These are phyloP conservation scores for Phodopus roborovskii DNA, from an alignment of 2,113 vertebrate species.

Conservation along the genomic window DNA sequence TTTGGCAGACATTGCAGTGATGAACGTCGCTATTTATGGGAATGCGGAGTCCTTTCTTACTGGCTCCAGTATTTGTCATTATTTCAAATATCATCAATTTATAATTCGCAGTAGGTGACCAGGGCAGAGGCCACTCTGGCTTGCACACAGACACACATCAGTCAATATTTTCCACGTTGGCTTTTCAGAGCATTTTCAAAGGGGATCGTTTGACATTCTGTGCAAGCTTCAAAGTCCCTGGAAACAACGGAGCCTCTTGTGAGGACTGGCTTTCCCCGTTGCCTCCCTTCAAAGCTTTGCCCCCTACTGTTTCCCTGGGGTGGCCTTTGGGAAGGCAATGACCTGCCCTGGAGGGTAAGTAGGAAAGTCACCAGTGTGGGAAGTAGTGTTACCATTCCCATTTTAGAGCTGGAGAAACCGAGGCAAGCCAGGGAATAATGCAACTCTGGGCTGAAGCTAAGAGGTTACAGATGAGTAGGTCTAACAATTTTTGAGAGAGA, in stretches of 20 bases:
- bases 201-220: background rate
- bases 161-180: background rate
- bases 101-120: background rate
- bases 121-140: conserved; percentile 32
- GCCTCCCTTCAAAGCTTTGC: background rate
- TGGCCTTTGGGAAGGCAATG: background rate
- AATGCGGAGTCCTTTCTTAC: background rate
- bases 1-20: conserved; percentile 37
- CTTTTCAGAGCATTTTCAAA: background rate
- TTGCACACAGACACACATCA: background rate
- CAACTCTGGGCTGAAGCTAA: background rate
- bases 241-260: background rate
- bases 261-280: background rate
- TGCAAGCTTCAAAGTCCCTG: background rate
- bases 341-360: background rate
- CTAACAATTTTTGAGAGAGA: background rate
- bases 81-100: background rate
- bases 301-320: background rate
- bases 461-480: background rate
- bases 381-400: background rate
- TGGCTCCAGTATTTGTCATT: background rate
- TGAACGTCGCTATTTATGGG: conserved; percentile 48
- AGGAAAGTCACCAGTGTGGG: background rate
- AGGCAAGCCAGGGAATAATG: background rate
- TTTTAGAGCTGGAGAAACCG: background rate